These are phyloP conservation scores for Oreamnos americanus DNA, from an alignment of 2,113 vertebrate genomes.

Conservation along the genomic window DNA sequence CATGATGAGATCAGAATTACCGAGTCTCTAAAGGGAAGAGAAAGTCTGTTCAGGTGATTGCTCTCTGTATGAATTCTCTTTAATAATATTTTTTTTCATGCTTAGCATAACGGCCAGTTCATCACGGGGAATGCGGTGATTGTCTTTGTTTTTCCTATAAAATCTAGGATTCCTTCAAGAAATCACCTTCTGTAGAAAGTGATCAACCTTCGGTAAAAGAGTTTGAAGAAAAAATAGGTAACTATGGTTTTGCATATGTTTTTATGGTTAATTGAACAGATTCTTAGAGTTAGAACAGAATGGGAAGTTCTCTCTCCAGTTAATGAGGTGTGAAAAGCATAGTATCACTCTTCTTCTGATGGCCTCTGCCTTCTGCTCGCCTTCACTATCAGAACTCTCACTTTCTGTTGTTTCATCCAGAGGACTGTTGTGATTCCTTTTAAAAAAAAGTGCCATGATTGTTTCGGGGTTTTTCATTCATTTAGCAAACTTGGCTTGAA, in stretches of 20 bases:
- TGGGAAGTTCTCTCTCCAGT: neutral
- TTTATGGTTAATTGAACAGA: neutral
- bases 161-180: conserved; percentile 81
- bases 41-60: neutral
- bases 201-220: conserved; percentile 80
- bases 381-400: neutral
- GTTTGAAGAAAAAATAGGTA: conserved; percentile 90
- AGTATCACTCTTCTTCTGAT: neutral
- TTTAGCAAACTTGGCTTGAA: neutral
- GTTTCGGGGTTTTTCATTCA: neutral
- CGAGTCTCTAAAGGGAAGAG: neutral
- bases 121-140: neutral
- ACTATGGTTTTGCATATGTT: conserved; percentile 40
- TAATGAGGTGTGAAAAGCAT: neutral
- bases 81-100: conserved; percentile 9
- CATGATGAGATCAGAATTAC: neutral
- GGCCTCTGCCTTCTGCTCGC: neutral
- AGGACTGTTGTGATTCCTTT: neutral
- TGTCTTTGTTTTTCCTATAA: conserved; percentile 60
- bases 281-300: neutral
- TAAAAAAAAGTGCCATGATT: neutral
- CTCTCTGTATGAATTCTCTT: conserved; percentile 23
- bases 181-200: conserved; percentile 77
- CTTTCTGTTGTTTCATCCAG: neutral
- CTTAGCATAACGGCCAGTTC: neutral